Evolutionary conservation across 2,888 invertebrate species (phyloP).

Genomic region (Miltochrista miniata): DNA sequence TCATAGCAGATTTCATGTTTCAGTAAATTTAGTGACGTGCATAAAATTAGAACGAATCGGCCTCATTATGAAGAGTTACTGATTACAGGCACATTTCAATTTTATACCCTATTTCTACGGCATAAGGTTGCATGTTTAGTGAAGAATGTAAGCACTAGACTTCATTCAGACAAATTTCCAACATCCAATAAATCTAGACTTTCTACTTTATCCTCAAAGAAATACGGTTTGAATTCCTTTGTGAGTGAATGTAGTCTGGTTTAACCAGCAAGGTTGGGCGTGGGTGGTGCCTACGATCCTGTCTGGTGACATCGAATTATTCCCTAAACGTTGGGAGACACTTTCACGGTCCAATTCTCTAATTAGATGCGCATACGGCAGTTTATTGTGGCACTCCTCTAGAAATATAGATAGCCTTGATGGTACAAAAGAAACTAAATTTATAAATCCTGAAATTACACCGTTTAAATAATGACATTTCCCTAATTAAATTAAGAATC

Average conservation of each 20-base stretch:
- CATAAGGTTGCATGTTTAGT: slow-evolving; percentile 4
- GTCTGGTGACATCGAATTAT: slow-evolving; percentile 16
- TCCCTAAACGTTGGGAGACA: slow-evolving; percentile 10
- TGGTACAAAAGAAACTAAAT: too few relatives aligned
- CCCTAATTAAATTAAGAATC: too few relatives aligned
- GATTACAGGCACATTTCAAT: background rate
- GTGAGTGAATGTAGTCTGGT: slow-evolving; percentile 4
- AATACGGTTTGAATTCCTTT: slow-evolving; percentile 5
- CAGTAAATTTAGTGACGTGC: slow-evolving; percentile 13
- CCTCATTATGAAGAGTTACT: slow-evolving; percentile 18
- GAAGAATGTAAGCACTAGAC: background rate
- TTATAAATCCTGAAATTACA: too few relatives aligned
- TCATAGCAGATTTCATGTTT: slow-evolving; percentile 3
- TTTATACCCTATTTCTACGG: background rate
- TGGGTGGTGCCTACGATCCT: slow-evolving; percentile 27
- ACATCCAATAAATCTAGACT: background rate
- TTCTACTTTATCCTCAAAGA: background rate
- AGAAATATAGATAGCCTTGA: too few relatives aligned
- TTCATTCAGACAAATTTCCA: slow-evolving; percentile 1
- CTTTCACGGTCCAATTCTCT: slow-evolving; percentile 18
- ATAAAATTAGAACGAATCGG: slow-evolving; percentile 29
- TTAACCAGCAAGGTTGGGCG: slow-evolving; percentile 27
- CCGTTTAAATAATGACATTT: too few relatives aligned
- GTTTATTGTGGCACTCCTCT: too few relatives aligned
- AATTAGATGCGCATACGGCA: background rate